These are phyloP conservation scores for Liposcelis brunnea DNA, from an alignment of 2,888 invertebrate species.

Conservation along the genomic window DNA sequence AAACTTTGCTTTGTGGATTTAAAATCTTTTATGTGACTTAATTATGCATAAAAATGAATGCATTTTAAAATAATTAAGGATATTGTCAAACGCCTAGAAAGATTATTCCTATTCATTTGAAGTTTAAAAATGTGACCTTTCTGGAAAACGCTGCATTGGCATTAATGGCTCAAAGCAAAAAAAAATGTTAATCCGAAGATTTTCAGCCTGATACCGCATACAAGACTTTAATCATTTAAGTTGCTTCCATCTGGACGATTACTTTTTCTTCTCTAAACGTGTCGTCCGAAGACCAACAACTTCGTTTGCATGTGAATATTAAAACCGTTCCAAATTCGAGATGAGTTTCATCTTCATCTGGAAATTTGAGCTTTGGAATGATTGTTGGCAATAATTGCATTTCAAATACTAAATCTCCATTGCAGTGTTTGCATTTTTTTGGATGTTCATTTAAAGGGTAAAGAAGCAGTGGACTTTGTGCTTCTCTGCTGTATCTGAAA, in stretches of 20 bases:
- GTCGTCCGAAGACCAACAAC: constrained; percentile 65
- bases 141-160: too few species aligned
- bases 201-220: too few species aligned
- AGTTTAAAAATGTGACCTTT: too few species aligned
- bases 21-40: too few species aligned
- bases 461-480: constrained; percentile 45
- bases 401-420: constrained; percentile 56
- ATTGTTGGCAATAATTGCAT: constrained; percentile 69
- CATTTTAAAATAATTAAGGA: too few species aligned
- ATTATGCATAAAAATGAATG: too few species aligned
- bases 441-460: constrained; percentile 41
- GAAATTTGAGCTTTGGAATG: constrained; percentile 47
- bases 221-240: not conserved
- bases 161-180: too few species aligned
- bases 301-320: constrained; percentile 63
- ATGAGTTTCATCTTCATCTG: constrained; percentile 22
- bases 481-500: constrained; percentile 56
- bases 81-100: too few species aligned
- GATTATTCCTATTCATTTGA: too few species aligned
- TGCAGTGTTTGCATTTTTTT: constrained; percentile 45
- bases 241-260: constrained; percentile 52
- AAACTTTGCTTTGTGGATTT: too few species aligned
- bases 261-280: constrained; percentile 50
- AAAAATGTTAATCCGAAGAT: too few species aligned
- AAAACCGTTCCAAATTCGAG: constrained; percentile 78